Conservation (phyloP, 2,888 invertebrate genomes). For the Metallyticus violacea region DNA sequence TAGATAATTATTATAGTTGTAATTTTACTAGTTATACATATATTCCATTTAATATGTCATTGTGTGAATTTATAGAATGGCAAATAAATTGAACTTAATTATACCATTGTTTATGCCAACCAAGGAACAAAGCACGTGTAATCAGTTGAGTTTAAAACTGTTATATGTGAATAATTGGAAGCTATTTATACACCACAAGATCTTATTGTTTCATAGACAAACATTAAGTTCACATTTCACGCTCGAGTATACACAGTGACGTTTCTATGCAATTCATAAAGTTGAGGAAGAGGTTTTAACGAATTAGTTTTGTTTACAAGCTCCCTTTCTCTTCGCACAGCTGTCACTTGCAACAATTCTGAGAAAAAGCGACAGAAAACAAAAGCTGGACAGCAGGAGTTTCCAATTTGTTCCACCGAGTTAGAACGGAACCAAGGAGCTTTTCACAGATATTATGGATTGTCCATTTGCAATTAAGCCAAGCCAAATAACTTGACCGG, state of each 20-base stretch:
- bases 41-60: too few relatives aligned
- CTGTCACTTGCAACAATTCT: not conserved
- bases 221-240: not conserved
- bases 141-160: too few relatives aligned
- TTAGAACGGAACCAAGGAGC: not conserved
- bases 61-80: too few relatives aligned
- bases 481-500: not conserved
- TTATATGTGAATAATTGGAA: too few relatives aligned
- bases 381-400: not conserved
- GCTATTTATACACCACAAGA: too few relatives aligned
- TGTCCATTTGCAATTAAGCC: not conserved
- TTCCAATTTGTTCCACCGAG: not conserved
- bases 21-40: too few relatives aligned
- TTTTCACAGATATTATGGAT: not conserved
- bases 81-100: too few relatives aligned
- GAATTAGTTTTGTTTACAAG: not conserved
- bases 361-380: not conserved
- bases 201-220: too few relatives aligned
- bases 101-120: too few relatives aligned
- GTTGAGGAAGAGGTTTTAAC: not conserved
- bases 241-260: not conserved
- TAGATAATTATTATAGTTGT: too few relatives aligned
- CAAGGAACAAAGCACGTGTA: too few relatives aligned
- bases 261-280: too few relatives aligned
- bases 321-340: not conserved